Base-by-base conservation (phyloP, 2,113 vertebrate genomes). In the Tretioscincus oriximinensis region DNA sequence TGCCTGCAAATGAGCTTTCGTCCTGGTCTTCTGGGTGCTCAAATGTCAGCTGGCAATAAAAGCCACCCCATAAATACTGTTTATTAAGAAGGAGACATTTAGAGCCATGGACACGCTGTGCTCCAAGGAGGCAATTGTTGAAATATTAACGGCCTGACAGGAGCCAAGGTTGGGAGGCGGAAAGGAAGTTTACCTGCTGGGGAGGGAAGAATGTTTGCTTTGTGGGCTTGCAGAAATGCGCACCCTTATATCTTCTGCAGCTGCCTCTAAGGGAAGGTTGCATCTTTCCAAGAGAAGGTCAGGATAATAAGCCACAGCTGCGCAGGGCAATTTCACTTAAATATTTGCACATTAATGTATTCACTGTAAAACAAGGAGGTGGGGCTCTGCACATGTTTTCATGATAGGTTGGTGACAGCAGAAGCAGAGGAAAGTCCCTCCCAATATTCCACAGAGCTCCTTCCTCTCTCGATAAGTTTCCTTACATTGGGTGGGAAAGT, bases 31-130 rank as follows among this genome's bases (percentile, higher is more conserved):
- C 83, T 83, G 22, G 1, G 35, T 4, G 24, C 51, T 2, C 0
- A 73, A 83, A 81, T 69, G 69, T 73, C 83, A 84, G 20, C 54
- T 7, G 26, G 83, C 76, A 54, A 6, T 54, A 24, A 73, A 84
- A 65, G 51, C 58, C 58, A 54, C 58, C 66, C 73, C 6, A 9
- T 77, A 84, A 87, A 85, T 73, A 76, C n/a, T 64, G 31, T 72
- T 82, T 73, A 84, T 84, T 77, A 87, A 66, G 78, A 78, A 18
- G 83, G 78, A 87, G 81, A 81, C 65, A 28, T 86, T 78, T 51
- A 41, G 74, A 31, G 60, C 49, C 76, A 68, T 10, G 14, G 9
- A 35, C 11, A 4, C 22, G 45, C 28, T 47, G 49, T 67, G 35
- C 47, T 73, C 41, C 73, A 63, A 72, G 1, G 45, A 67, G 78